Evolutionary conservation across 2,113 vertebrate species (phyloP).

Genomic region (Cyprinodon tularosa): DNA sequence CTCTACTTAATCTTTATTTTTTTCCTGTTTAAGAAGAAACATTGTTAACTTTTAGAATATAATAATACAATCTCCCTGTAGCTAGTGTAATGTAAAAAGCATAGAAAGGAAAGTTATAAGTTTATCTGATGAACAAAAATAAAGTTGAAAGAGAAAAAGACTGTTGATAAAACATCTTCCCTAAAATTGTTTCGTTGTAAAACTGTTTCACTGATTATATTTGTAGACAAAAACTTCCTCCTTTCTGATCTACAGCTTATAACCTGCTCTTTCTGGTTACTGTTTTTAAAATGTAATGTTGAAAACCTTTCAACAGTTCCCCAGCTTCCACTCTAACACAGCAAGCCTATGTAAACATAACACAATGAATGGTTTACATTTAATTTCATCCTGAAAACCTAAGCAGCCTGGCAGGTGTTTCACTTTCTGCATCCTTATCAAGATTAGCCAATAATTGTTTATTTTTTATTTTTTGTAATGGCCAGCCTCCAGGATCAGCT

Average conservation of each 20-base stretch:
- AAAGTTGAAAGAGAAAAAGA: not conserved
- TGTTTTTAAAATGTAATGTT: not conserved
- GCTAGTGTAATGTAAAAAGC: not conserved
- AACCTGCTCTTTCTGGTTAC: not conserved
- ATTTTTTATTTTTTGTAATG: constrained; percentile 21
- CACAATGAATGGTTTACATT: not conserved
- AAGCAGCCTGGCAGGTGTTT: not conserved
- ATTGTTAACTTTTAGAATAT: not conserved
- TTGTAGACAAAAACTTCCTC: not conserved
- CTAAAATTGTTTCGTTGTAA: too few relatives aligned
- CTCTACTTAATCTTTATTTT: not conserved
- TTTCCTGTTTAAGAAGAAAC: not conserved
- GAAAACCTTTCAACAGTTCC: not conserved
- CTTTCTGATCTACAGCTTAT: not conserved
- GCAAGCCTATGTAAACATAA: not conserved
- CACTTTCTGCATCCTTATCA: constrained; percentile 9
- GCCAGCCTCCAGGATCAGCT: constrained; percentile 26
- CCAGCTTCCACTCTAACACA: not conserved
- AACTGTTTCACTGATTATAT: not conserved
- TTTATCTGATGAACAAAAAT: not conserved
- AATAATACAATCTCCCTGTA: not conserved
- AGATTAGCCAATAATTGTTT: not conserved
- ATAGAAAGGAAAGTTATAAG: not conserved
- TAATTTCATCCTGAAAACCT: constrained; percentile 1
- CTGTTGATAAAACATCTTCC: too few relatives aligned